Evolutionary conservation across 2,113 vertebrate genomes (phyloP), one percentile per base, ranked within the genome.

Genomic region (Epinephelus lanceolatus): DNA sequence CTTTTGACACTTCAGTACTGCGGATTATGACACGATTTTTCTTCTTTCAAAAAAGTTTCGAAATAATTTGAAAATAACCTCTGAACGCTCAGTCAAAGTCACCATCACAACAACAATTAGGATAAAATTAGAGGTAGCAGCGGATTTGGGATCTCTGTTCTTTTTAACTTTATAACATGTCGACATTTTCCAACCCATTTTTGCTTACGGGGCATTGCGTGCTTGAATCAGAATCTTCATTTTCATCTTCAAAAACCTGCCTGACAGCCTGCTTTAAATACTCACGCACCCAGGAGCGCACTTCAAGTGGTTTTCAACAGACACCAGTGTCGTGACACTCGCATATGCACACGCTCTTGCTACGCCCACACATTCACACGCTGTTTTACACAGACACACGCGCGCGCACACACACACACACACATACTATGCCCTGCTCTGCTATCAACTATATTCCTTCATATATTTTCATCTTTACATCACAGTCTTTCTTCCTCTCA

Each of bases 81-180:
- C 94, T 94, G 94, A 95, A 93, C 93, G 74, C 67, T 88, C 72
- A 71, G 81, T 91, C 87, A 86, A 89, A 88, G 86, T 90, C 81
- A 86, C 78, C 51, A 87, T 86, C 85, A 92, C 72, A 92, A 85
- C 79, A 89, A 93, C 85, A 91, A 91, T 92, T 89, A 92, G 83
- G 91, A 93, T 94, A 95, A 96, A 94, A 97, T 96, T 96, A 96
- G 98, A 99, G 98, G 98, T 99, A 99, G 98, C 97, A 98, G 97
- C 97, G 94, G 97, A 97, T 97, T 96, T 94, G 94, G 95, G 95
- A 96, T 94, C 93, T 93, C 79, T 91, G 91, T 93, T 94, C 76
- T 87, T 70, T 71, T 85, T 9, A 6, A 75, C 71, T 81, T 84
- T 18, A 80, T 10, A 77, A 86, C 70, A 47, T 66, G 86, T 80